Conservation (phyloP, 2,797 vertebrate species). For the Tachyglossus aculeatus region DNA sequence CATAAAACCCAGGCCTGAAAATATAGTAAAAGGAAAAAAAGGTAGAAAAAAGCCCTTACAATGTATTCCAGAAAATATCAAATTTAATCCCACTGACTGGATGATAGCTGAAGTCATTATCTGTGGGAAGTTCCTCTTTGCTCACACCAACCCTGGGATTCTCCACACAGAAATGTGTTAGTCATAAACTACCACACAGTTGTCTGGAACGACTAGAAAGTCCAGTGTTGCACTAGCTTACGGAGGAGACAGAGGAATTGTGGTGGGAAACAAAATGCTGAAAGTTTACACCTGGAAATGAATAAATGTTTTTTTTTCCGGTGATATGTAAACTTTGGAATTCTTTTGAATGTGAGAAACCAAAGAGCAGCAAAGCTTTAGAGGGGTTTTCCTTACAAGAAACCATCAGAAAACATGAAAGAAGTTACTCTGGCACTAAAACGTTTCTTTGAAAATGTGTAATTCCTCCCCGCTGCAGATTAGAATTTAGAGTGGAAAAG, state of each 20-base stretch:
- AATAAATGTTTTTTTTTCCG: background rate
- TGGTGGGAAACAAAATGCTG: background rate
- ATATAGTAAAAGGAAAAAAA: background rate
- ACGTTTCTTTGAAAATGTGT: too few species aligned
- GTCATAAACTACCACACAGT: background rate
- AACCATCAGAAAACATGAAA: too few species aligned
- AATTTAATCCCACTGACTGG: background rate
- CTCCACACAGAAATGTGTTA: constrained; percentile 6
- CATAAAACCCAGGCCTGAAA: fast-evolving
- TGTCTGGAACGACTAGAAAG: constrained; percentile 13
- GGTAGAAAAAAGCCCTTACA: too few species aligned
- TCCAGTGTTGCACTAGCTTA: background rate
- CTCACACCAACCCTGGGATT: background rate
- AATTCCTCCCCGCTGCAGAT: too few species aligned
- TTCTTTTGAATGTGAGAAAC: too few species aligned
- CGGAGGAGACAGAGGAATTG: background rate
- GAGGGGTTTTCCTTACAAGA: background rate
- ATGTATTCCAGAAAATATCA: background rate
- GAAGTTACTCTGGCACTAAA: too few species aligned
- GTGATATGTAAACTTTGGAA: background rate
- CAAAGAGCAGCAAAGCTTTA: background rate
- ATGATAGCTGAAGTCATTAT: background rate
- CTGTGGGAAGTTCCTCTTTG: background rate
- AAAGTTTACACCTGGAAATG: background rate
- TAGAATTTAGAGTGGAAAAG: too few species aligned